Base-by-base conservation (phyloP, 2,888 invertebrate species). In the Kuschelorhynchus macadamiae region DNA sequence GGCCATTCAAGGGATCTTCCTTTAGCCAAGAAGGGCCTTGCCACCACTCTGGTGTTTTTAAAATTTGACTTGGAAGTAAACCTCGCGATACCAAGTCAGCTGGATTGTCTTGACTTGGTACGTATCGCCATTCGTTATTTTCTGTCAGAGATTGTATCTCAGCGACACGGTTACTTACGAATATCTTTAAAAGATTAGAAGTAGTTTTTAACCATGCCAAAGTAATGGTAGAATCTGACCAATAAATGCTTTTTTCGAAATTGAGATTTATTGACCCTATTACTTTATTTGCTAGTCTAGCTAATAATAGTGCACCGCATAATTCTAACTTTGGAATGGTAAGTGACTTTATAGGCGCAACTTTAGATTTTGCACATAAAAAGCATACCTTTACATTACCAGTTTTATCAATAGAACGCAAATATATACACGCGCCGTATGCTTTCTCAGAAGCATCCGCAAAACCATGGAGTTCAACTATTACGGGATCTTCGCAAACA, bases 251-350 rank as follows among this genome's bases (percentile, higher is more conserved):
- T 30, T 63, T 30, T 8, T 69, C 42, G 36, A 72, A 20, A 12
- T 67, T 61, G 0, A 68, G 11, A 8, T 60, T 52, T n/a, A 73
- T 25, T n/a, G 60, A 21, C 18, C 46, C 14, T 8, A 25, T n/a
- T 16, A 46, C 47, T 32, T 42, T 60, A 8, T 67, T 12, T 33
- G 53, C 32, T 39, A 75, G 49, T 41, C 59, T 49, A 7, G 72
- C 49, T 16, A 67, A 39, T 9, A 74, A 7, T 8, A 71, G n/a
- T 3, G 74, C 72, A 1, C 36, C 75, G 25, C 61, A 50, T 9
- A 75, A 44, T 32, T 75, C 75, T 30, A 75, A 59, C 12, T 63
- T 47, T 2, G 76, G 72, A 32, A 75, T 42, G 2, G 69, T 67
- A 11, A 71, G 3, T n/a, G 64, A 18, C 44, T 73, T 74, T 7